Conservation (phyloP, 64 coral and sea anemone species). For the Pocillopora damicornis region DNA sequence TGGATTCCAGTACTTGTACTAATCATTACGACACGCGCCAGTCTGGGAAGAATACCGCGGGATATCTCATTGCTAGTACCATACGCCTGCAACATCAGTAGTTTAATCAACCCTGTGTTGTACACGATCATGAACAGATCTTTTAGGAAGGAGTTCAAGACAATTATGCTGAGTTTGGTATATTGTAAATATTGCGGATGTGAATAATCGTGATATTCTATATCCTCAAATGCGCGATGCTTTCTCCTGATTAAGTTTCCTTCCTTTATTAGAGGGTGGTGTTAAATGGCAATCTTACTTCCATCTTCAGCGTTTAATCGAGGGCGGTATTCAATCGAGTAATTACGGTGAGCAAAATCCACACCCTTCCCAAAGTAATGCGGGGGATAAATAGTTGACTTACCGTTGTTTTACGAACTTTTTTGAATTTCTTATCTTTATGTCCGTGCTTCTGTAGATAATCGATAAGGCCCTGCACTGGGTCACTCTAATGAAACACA, state of each 20-base stretch:
- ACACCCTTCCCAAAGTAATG: neutral
- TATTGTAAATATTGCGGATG: neutral
- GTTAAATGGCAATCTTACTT: no score
- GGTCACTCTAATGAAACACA: slow-evolving; percentile 14
- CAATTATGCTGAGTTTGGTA: neutral
- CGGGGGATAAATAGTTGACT: neutral
- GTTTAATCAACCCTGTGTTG: slow-evolving; percentile 12
- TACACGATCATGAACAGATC: neutral
- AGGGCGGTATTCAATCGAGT: no score
- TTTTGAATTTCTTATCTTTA: neutral
- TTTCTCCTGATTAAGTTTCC: no score
- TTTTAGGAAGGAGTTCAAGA: slow-evolving; percentile 17
- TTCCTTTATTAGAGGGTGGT: no score
- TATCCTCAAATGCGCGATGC: no score
- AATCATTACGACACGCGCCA: neutral
- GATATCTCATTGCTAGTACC: neutral
- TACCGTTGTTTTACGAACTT: slow-evolving; percentile 1
- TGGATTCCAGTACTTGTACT: neutral
- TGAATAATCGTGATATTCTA: neutral
- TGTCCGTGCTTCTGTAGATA: slow-evolving; percentile 9
- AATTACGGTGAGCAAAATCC: no score
- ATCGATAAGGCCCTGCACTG: slow-evolving; percentile 26
- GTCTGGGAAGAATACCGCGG: neutral
- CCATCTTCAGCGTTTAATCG: no score
- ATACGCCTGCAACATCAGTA: neutral